Percentiles rank a stretch among this genome's conserved stretches.
Conservation (phyloP, 2,888 invertebrate species). For the Byasa hedistus region DNA sequence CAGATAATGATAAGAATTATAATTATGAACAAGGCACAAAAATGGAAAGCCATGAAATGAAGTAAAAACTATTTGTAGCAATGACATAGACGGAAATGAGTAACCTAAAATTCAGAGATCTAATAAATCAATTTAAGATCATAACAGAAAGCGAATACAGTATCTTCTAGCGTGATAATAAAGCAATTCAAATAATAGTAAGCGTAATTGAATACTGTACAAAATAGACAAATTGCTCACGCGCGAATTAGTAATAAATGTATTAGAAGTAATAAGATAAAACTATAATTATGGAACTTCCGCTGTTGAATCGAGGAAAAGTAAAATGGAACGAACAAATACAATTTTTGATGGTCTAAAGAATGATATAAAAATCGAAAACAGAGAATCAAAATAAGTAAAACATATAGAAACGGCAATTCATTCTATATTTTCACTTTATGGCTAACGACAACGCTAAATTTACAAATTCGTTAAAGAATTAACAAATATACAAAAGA, state of each 20-base stretch:
- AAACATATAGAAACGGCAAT: too few relatives aligned
- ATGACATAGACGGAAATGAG: slow-evolving; percentile 38
- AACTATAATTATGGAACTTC: not conserved
- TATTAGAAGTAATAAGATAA: not conserved
- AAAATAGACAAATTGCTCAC: slow-evolving; percentile 3
- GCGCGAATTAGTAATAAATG: not conserved
- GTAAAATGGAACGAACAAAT: too few relatives aligned
- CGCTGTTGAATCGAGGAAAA: not conserved
- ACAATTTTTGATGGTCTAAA: too few relatives aligned
- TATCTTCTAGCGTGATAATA: not conserved
- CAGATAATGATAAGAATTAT: too few relatives aligned
- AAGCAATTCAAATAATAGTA: not conserved
- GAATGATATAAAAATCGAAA: too few relatives aligned
- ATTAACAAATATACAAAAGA: too few relatives aligned
- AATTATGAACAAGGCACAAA: not conserved
- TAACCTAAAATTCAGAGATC: not conserved
- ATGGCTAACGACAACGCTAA: too few relatives aligned
- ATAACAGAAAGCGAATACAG: not conserved
- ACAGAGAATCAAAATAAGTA: too few relatives aligned
- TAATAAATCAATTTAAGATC: slow-evolving; percentile 9
- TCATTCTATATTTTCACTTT: too few relatives aligned
- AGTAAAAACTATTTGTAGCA: slow-evolving; percentile 37
- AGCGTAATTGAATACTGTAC: slow-evolving; percentile 5
- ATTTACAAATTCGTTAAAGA: too few relatives aligned
- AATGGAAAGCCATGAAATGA: slow-evolving; percentile 39